Conservation (phyloP, 92 coral and sea anemone genomes). For the Umimayanthus chanpuru region DNA sequence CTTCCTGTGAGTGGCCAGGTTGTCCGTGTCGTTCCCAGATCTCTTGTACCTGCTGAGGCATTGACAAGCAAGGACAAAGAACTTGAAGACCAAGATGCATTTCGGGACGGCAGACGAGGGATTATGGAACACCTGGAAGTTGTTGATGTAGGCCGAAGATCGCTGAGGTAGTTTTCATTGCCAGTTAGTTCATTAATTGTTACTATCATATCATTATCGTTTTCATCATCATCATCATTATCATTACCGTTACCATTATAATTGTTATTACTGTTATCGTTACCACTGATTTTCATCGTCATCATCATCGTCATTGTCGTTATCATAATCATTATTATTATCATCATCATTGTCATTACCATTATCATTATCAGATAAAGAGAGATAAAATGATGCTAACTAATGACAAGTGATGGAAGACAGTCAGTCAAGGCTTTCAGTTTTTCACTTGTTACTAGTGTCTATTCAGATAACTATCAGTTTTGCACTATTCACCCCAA, state of each 20-base stretch:
- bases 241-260: no score
- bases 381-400: neutral
- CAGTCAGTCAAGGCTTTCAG: neutral
- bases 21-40: conserved; percentile 78
- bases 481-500: no score
- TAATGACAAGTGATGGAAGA: no score
- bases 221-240: neutral
- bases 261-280: no score
- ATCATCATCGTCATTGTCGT: neutral
- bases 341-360: no score
- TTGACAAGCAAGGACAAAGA: conserved; percentile 43
- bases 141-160: conserved; percentile 78
- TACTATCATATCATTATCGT: neutral
- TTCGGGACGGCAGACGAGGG: conserved; percentile 45
- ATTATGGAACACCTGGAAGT: conserved; percentile 79
- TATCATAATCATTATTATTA: no score
- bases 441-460: neutral
- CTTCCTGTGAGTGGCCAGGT: conserved; percentile 88
- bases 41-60: conserved; percentile 68
- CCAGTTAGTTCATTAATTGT: no score
- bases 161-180: conserved; percentile 11
- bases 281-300: neutral
- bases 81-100: conserved; percentile 45
- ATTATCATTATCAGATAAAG: no score
- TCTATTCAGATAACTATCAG: no score